Evolutionary conservation across 2,888 invertebrate species (phyloP), one percentile per base, ranked within the genome.

Genomic region (Melinopterus prodromus): DNA sequence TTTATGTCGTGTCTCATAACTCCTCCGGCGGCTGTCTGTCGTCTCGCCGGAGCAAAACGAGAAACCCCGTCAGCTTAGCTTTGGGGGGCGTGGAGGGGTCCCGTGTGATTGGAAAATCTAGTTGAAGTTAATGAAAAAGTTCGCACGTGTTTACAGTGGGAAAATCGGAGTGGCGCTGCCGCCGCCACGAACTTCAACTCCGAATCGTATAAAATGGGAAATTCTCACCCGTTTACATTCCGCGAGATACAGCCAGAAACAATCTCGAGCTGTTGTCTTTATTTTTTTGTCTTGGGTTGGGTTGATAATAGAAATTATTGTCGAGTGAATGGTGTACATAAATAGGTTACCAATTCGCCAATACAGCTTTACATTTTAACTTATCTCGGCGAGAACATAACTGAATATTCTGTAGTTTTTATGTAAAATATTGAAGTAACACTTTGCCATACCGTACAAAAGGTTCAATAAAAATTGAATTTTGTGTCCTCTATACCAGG

Each of bases 81-180:
- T 53, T 53, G 53, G 53, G 53, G 53, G 7, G 9, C 9, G 53
- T 26, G 26, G 3, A 26, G 26, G 26, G 26, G 26, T 26, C 26
- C 26, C 53, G 53, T 53, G 53, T 53, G 53, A 53, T 53, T 53
- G 53, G 53, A 53, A 53, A 53, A 53, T 53, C 53, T 53, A 53
- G 53, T 53, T 53, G 53, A 53, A 53, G 53, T 53, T 53, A 53
- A 53, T 53, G 53, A 53, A 53, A 53, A 53, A 53, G 53, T 53
- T 53, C 53, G 53, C 53, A 2, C 53, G 53, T 12, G 53, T 53
- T 53, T 53, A 53, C 53, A 53, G 53, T 53, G 53, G 53, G 53
- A 53, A 53, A 53, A 53, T 53, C 53, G 53, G 53, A 12, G 53
- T 53, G 53, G 53, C 53, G 53, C 5, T 26, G 26, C 26, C 26